Evolutionary conservation across 2,888 invertebrate genomes (phyloP).

Genomic region (Drosophila algonquin): DNA sequence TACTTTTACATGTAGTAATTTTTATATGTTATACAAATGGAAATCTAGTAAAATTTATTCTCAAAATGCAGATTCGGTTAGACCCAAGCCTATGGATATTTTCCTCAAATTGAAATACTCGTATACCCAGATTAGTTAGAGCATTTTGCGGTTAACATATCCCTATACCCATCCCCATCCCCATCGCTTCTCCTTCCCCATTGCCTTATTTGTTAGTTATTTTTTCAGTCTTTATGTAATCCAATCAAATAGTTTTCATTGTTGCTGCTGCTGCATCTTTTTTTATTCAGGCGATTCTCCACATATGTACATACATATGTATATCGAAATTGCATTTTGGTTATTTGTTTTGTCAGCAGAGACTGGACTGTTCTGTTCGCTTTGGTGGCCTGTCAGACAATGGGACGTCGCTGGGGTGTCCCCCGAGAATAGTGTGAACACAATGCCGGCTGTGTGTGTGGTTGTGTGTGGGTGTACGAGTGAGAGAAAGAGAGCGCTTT

Average conservation of each 20-base stretch:
- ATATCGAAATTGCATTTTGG: constrained; percentile 61
- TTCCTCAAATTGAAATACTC: background rate
- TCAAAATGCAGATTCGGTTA: too few relatives aligned
- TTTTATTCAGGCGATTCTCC: constrained; percentile 11
- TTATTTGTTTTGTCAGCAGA: constrained; percentile 54
- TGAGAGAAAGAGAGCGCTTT: constrained; percentile 12
- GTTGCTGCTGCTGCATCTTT: constrained; percentile 2
- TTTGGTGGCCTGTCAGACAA: constrained; percentile 55
- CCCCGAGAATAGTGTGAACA: constrained; percentile 43
- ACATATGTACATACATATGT: too few relatives aligned
- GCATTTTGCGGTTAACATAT: background rate
- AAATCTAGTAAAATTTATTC: too few relatives aligned
- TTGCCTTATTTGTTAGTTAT: constrained; percentile 5
- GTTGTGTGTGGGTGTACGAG: constrained; percentile 9
- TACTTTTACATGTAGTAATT: too few relatives aligned
- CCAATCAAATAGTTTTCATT: constrained; percentile 58
- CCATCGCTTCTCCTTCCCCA: too few relatives aligned
- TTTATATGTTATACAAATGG: too few relatives aligned
- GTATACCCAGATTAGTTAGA: background rate
- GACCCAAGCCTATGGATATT: too few relatives aligned
- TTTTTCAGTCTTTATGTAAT: constrained; percentile 46
- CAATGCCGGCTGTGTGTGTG: constrained; percentile 5
- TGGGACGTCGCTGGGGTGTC: constrained; percentile 52
- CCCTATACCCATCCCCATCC: background rate
- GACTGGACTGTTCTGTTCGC: constrained; percentile 2